Conservation (phyloP, 2,797 vertebrate genomes). For the Phaenicophaeus curvirostris region DNA sequence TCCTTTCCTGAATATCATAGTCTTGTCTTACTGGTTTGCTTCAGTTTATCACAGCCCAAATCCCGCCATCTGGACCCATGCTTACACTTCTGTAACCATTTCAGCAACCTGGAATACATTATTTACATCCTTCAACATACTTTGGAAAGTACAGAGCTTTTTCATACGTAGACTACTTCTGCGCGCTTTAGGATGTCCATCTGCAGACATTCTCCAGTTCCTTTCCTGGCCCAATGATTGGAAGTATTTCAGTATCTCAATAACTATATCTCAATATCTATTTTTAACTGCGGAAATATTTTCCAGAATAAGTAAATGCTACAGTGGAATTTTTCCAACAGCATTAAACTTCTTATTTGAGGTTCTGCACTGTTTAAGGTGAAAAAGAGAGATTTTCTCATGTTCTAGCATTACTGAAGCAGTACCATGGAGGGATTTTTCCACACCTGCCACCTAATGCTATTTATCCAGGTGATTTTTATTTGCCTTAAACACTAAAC, state of each 20-base stretch:
- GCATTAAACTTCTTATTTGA: background rate
- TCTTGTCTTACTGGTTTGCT: background rate
- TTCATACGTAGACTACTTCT: too few species aligned
- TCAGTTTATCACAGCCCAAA: background rate
- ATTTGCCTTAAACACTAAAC: background rate
- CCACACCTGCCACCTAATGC: background rate
- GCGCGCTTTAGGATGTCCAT: background rate
- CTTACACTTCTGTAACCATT: too few species aligned
- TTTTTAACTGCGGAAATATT: background rate
- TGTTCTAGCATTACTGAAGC: background rate
- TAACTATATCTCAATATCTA: too few species aligned
- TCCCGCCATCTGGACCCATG: rapidly evolving
- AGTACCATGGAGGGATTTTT: background rate
- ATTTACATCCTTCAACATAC: too few species aligned
- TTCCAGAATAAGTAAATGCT: background rate
- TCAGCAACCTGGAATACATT: too few species aligned
- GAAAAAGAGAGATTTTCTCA: background rate
- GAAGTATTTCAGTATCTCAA: background rate
- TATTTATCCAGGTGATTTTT: background rate
- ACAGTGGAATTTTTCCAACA: background rate
- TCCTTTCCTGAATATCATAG: background rate
- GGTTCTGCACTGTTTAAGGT: background rate
- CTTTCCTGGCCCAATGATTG: background rate
- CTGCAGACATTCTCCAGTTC: background rate
- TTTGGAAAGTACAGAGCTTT: background rate